Conservation (phyloP, 2,888 invertebrate genomes). For the Druceiella hillmani region DNA sequence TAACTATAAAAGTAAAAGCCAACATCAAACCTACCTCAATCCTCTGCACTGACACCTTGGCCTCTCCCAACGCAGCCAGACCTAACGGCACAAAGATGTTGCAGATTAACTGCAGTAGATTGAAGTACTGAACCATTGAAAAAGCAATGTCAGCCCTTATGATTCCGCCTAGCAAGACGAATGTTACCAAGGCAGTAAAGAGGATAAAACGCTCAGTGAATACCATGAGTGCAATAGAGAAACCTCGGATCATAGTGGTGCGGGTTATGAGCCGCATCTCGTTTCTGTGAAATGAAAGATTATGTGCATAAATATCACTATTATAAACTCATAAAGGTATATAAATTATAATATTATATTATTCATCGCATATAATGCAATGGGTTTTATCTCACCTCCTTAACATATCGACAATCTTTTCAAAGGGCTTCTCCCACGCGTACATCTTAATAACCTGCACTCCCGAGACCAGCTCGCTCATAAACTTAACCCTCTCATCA, state of each 20-base stretch:
- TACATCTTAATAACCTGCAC: slow-evolving; percentile 86
- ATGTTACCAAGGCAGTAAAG: slow-evolving; percentile 72
- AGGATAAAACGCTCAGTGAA: slow-evolving; percentile 82
- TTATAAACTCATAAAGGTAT: not conserved
- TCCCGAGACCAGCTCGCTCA: slow-evolving; percentile 75
- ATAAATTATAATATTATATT: not conserved
- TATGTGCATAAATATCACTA: slow-evolving; percentile 4
- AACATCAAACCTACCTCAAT: slow-evolving; percentile 46
- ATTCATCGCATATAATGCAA: not conserved
- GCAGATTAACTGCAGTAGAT: slow-evolving; percentile 62
- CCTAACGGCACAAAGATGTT: slow-evolving; percentile 61
- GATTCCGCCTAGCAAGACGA: slow-evolving; percentile 59
- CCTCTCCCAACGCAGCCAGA: slow-evolving; percentile 56
- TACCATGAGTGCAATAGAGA: slow-evolving; percentile 62
- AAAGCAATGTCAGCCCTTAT: slow-evolving; percentile 63
- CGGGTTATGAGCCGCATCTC: slow-evolving; percentile 64
- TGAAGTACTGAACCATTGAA: slow-evolving; percentile 72
- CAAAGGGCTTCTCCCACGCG: slow-evolving; percentile 78
- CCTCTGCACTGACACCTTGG: slow-evolving; percentile 56
- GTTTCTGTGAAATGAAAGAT: slow-evolving; percentile 38
- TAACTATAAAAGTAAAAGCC: slow-evolving; percentile 11
- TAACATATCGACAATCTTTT: slow-evolving; percentile 58
- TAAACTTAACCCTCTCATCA: slow-evolving; percentile 70
- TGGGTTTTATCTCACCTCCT: slow-evolving; percentile 53
- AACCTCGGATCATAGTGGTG: slow-evolving; percentile 62